A percentile compares a stretch with the other conserved stretches of the same genome.
These are phyloP conservation scores for Caenorhabditis inopinata DNA, from an alignment of 1,140 invertebrate genomes.

Conservation along the genomic window DNA sequence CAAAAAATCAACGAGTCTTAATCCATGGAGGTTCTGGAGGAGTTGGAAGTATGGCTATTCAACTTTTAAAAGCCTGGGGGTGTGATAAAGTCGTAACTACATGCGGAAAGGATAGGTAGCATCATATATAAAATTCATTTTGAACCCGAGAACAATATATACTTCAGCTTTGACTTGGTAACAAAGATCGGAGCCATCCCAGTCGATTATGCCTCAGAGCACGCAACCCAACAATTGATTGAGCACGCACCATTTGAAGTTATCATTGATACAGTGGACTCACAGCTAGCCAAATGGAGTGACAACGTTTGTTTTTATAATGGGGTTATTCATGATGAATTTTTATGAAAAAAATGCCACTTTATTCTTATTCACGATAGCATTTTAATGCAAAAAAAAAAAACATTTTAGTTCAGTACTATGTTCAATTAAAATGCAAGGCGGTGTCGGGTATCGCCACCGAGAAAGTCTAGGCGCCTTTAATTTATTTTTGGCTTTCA, in stretches of 20 bases:
- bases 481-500: no score
- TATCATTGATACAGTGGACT: conserved; percentile 81
- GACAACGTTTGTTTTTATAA: conserved; percentile 53
- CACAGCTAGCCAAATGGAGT: conserved; percentile 70
- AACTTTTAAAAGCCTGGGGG: conserved; percentile 79
- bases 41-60: conserved; percentile 81
- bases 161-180: conserved; percentile 76
- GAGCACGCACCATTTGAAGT: conserved; percentile 76
- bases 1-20: conserved; percentile 71
- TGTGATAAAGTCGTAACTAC: conserved; percentile 67
- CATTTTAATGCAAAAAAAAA: no score
- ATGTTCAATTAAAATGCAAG: no score
- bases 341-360: no score
- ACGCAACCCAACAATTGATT: conserved; percentile 72
- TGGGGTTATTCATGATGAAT: no score
- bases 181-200: conserved; percentile 74
- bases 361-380: no score
- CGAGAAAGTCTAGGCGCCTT: no score
- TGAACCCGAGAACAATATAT: not conserved
- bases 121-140: not conserved
- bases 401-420: no score
- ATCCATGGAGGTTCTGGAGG: conserved; percentile 86
- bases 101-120: conserved; percentile 55
- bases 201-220: conserved; percentile 76
- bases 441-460: no score